Percentiles rank a stretch among this genome's conserved stretches.
These are phyloP conservation scores for Halcyon smyrnensis DNA, from an alignment of 2,797 vertebrate species.

Conservation along the genomic window DNA sequence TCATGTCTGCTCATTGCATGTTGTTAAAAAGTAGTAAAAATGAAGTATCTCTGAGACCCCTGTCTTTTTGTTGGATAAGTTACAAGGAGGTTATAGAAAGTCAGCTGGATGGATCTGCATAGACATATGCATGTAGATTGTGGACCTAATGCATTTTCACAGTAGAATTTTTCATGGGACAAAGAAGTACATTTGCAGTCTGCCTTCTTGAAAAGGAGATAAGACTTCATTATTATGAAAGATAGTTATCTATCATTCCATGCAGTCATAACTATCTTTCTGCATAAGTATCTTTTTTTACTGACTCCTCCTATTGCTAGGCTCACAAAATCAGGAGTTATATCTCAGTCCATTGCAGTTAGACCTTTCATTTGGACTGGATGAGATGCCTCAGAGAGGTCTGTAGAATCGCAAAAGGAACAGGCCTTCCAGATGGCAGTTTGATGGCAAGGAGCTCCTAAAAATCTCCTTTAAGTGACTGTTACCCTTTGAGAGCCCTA, in stretches of 20 bases:
- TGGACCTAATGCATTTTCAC: not conserved
- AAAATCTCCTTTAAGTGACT: not conserved
- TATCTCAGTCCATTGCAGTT: not conserved
- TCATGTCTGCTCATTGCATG: too few relatives aligned
- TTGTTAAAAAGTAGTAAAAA: not conserved
- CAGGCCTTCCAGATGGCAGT: not conserved
- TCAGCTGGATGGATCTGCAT: not conserved
- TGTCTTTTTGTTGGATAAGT: not conserved
- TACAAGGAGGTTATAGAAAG: not conserved
- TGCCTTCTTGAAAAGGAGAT: not conserved
- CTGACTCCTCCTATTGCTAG: not conserved
- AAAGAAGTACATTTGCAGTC: not conserved
- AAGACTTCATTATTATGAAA: not conserved
- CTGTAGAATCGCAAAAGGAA: not conserved
- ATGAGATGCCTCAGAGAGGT: not conserved
- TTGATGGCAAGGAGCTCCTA: not conserved
- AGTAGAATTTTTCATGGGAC: not conserved
- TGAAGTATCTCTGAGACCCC: not conserved
- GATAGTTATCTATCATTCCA: not conserved
- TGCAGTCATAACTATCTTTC: not conserved
- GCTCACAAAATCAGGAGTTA: not conserved
- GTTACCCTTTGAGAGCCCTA: not conserved
- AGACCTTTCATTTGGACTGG: not conserved
- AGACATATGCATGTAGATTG: fast-evolving
- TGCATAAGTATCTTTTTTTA: not conserved